phyloP scores from a whole-genome alignment of 2,888 invertebrate species.

The Drosophila hamatofila region DNA sequence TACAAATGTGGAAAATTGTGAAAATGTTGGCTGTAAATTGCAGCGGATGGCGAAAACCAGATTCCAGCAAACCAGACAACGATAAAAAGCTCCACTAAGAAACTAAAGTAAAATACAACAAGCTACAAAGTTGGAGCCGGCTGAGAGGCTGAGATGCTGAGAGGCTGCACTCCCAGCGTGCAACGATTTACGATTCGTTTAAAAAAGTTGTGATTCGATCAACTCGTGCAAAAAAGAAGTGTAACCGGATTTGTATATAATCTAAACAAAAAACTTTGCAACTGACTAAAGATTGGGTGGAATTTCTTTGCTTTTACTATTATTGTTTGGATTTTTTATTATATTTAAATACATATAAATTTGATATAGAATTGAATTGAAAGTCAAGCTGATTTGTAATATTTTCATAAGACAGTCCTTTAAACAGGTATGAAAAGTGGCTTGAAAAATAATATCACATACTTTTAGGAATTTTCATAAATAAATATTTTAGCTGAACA shows the following conservation, averaged over 20 bases:
- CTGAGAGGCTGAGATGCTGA: background rate
- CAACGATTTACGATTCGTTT: constrained; percentile 60
- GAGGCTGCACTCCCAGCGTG: constrained; percentile 18
- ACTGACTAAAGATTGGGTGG: background rate
- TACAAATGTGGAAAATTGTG: constrained; percentile 76
- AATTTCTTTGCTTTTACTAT: background rate
- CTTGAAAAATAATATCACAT: background rate
- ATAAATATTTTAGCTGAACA: background rate
- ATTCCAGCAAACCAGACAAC: constrained; percentile 35
- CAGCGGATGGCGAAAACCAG: constrained; percentile 39
- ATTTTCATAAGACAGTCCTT: background rate
- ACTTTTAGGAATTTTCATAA: background rate
- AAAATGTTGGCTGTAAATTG: constrained; percentile 70
- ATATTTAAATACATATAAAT: background rate
- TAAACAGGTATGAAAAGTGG: background rate
- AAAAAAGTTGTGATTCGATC: constrained; percentile 51
- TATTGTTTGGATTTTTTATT: background rate
- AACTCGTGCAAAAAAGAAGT: constrained; percentile 25
- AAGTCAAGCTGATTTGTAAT: background rate
- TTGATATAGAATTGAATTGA: background rate
- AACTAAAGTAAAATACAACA: constrained; percentile 36
- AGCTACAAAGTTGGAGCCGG: constrained; percentile 26
- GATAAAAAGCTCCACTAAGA: constrained; percentile 49
- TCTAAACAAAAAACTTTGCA: background rate
- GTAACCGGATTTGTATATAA: background rate